Evolutionary conservation across 2,113 vertebrate genomes (phyloP).

Genomic region (Cyanoliseus patagonus): DNA sequence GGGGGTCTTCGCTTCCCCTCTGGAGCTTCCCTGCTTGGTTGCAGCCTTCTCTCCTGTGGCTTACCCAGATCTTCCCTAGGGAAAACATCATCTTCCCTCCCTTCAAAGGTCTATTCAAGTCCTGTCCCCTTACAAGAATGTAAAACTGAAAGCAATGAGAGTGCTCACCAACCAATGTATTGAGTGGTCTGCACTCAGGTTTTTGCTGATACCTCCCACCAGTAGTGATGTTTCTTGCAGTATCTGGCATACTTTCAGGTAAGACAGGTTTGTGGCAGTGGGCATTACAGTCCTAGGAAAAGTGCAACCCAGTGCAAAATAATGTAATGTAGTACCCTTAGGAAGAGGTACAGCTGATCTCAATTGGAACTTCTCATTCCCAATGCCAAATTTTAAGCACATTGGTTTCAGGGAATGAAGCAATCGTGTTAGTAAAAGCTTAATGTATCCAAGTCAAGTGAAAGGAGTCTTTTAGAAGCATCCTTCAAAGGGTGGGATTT

Average conservation of each 20-base stretch:
- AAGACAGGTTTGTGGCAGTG: not conserved
- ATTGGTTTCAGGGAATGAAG: not conserved
- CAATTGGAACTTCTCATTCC: not conserved
- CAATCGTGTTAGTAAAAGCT: not conserved
- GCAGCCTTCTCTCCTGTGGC: not conserved
- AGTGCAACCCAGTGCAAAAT: not conserved
- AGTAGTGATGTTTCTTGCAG: not conserved
- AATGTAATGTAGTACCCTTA: not conserved
- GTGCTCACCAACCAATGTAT: not conserved
- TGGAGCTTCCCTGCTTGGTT: not conserved
- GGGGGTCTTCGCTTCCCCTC: not conserved
- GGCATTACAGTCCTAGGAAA: not conserved
- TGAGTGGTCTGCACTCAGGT: not conserved
- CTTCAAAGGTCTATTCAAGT: not conserved
- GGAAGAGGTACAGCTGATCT: not conserved
- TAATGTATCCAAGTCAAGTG: not conserved
- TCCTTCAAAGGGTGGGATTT: not conserved
- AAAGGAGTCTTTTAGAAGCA: not conserved
- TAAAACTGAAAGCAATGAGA: not conserved
- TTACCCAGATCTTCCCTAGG: not conserved
- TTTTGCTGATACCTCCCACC: not conserved
- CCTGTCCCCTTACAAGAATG: not conserved
- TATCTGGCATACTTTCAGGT: not conserved
- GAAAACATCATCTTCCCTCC: not conserved
- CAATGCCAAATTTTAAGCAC: not conserved